Evolutionary conservation across 2,888 invertebrate genomes (phyloP).

Genomic region (Chironomus tentans): DNA sequence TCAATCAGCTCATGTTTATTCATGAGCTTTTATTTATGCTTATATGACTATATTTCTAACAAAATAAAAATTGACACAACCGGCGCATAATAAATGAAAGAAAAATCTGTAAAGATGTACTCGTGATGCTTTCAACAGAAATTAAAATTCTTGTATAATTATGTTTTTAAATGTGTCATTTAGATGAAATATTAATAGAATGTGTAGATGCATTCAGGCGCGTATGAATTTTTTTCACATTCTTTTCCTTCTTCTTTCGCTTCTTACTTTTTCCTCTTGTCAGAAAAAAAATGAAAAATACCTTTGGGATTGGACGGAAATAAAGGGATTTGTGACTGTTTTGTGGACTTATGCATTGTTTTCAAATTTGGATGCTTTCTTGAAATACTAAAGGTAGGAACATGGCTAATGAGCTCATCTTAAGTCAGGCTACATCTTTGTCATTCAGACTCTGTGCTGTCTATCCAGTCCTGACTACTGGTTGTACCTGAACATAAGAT

Average conservation of each 20-base stretch:
- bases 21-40: background rate
- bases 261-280: no score
- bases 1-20: background rate
- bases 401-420: no score
- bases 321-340: background rate
- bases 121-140: slow-evolving; percentile 26
- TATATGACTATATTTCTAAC: no score
- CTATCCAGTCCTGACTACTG: no score
- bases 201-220: background rate
- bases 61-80: background rate
- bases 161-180: slow-evolving; percentile 20
- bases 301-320: no score
- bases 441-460: no score
- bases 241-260: no score
- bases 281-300: background rate
- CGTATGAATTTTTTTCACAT: background rate
- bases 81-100: background rate
- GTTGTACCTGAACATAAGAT: no score
- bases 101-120: background rate
- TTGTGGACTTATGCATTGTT: no score
- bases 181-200: slow-evolving; percentile 17
- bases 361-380: no score
- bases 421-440: no score
- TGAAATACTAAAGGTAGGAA: no score
- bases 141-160: slow-evolving; percentile 27